Conservation (phyloP, 2,113 vertebrate species). For the Brachirus orientalis region DNA sequence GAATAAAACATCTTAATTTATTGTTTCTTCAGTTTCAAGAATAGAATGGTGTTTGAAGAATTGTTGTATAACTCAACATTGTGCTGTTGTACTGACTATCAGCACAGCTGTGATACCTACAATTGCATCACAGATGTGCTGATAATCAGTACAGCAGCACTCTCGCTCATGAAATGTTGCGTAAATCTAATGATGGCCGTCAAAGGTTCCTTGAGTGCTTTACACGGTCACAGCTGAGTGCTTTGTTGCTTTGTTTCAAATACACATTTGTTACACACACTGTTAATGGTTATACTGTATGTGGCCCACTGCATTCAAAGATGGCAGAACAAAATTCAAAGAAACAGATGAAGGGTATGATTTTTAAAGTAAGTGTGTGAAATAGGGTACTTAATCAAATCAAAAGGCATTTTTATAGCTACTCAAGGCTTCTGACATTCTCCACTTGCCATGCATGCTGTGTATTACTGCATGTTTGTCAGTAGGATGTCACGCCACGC, state of each 20-base stretch:
- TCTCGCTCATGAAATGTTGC: too few species aligned
- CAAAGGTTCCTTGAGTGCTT: constrained; percentile 28
- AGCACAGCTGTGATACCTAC: too few species aligned
- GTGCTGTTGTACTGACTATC: too few species aligned
- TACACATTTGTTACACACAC: too few species aligned
- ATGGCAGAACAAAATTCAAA: constrained; percentile 1
- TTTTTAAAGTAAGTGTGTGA: constrained; percentile 48
- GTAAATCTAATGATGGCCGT: not conserved
- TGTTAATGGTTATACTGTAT: not conserved
- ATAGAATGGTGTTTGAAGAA: too few species aligned
- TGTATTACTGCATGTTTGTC: constrained; percentile 57
- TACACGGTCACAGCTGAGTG: constrained; percentile 8
- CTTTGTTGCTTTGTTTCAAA: constrained; percentile 22
- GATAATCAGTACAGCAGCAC: too few species aligned
- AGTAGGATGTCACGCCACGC: constrained; percentile 50
- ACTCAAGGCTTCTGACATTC: constrained; percentile 45
- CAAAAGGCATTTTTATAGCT: constrained; percentile 59
- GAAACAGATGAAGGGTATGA: constrained; percentile 28
- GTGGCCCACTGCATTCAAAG: constrained; percentile 7
- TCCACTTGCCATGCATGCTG: constrained; percentile 44
- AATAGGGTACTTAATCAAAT: constrained; percentile 29
- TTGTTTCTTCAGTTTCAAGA: too few species aligned
- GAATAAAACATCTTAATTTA: too few species aligned
- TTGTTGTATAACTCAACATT: too few species aligned
- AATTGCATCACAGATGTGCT: too few species aligned